These are phyloP conservation scores for Tachina fera DNA, from an alignment of 2,888 invertebrate species.

Conservation along the genomic window DNA sequence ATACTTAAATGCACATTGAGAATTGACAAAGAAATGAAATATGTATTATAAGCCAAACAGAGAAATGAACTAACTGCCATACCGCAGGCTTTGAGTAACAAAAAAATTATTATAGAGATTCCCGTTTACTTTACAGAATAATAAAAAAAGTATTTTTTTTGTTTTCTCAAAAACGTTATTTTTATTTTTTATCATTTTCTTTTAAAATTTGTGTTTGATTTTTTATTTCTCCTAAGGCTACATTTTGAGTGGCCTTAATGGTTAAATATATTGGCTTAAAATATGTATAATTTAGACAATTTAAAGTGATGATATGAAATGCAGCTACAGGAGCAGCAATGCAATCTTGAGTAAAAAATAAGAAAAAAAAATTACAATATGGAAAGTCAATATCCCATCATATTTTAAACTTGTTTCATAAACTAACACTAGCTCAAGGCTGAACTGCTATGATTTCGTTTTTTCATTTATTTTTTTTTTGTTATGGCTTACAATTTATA, in stretches of 20 bases:
- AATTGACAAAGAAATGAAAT: slow-evolving; percentile 56
- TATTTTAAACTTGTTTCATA: slow-evolving; percentile 35
- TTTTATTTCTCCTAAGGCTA: slow-evolving; percentile 49
- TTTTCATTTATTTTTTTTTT: not conserved
- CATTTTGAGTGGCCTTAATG: slow-evolving; percentile 71
- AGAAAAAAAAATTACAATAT: slow-evolving; percentile 9
- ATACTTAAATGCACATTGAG: not conserved
- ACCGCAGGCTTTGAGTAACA: slow-evolving; percentile 5
- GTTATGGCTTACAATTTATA: not conserved
- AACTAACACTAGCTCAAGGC: slow-evolving; percentile 30
- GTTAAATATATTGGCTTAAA: slow-evolving; percentile 66
- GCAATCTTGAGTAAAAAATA: not conserved
- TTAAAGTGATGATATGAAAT: slow-evolving; percentile 55
- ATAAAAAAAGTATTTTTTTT: not conserved
- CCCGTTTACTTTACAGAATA: slow-evolving; percentile 33
- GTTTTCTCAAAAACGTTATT: slow-evolving; percentile 21
- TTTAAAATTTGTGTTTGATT: slow-evolving; percentile 21
- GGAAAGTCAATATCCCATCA: slow-evolving; percentile 31
- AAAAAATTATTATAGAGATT: slow-evolving; percentile 14
- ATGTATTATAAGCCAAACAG: slow-evolving; percentile 15
- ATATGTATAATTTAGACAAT: slow-evolving; percentile 60
- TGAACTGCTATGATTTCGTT: not conserved
- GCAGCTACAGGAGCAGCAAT: not conserved
- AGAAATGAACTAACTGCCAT: not conserved
- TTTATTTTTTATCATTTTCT: slow-evolving; percentile 9